Percentiles rank a stretch among this genome's conserved stretches.
These are phyloP conservation scores for Sphaerodactylus townsendi DNA, from an alignment of 2,113 vertebrate species.

Conservation along the genomic window DNA sequence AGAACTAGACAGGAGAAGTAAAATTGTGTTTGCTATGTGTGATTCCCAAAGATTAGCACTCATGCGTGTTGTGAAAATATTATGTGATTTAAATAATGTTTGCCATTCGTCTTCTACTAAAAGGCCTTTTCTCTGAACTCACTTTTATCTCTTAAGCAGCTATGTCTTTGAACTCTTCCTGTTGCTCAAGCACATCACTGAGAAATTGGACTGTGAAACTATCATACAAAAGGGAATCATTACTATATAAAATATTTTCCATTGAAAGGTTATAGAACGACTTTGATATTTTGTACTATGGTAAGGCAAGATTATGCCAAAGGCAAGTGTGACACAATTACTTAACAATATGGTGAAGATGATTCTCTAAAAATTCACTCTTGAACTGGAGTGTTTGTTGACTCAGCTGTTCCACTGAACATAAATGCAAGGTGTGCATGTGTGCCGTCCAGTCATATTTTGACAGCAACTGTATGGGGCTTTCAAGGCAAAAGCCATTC, in stretches of 20 bases:
- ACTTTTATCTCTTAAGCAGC: slow-evolving; percentile 59
- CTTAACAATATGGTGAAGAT: neutral
- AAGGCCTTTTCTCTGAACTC: slow-evolving; percentile 49
- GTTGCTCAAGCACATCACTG: slow-evolving; percentile 30
- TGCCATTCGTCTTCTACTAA: slow-evolving; percentile 55
- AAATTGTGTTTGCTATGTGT: slow-evolving; percentile 65
- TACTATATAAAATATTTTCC: slow-evolving; percentile 41
- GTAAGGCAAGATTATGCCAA: neutral
- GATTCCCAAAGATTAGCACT: slow-evolving; percentile 56
- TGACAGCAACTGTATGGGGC: too few relatives aligned
- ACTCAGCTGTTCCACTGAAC: too few relatives aligned
- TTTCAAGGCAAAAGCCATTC: too few relatives aligned
- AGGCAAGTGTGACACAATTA: neutral
- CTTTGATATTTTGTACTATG: neutral
- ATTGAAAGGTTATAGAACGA: slow-evolving; percentile 30
- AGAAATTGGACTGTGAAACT: slow-evolving; percentile 47
- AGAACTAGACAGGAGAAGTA: slow-evolving; percentile 60
- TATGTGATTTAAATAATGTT: slow-evolving; percentile 64
- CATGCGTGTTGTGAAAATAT: slow-evolving; percentile 63
- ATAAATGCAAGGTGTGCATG: too few relatives aligned
- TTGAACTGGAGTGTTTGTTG: too few relatives aligned
- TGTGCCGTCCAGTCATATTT: too few relatives aligned
- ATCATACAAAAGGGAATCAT: slow-evolving; percentile 50
- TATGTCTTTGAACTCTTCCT: slow-evolving; percentile 37
- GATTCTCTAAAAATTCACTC: too few relatives aligned